A percentile compares a stretch with the other conserved stretches of the same genome.
Conservation (phyloP, 2,888 invertebrate species). For the Cordilura impudica region DNA sequence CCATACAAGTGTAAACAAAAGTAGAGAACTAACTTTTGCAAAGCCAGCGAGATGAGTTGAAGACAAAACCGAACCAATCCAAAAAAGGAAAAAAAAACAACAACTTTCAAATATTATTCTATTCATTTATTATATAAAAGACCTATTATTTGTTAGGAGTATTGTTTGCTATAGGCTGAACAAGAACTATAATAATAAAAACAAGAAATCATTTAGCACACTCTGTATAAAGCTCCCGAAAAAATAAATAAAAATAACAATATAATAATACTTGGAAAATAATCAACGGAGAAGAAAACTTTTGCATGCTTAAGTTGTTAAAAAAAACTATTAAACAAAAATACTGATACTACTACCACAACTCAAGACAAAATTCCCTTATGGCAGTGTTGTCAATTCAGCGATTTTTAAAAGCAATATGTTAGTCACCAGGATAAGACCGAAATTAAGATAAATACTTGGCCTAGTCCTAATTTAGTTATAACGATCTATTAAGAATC, state of each 20-base stretch:
- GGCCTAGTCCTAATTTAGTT: too few species aligned
- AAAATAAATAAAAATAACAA: neutral
- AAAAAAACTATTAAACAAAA: too few species aligned
- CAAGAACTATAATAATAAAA: neutral
- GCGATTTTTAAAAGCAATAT: too few species aligned
- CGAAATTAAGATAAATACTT: too few species aligned
- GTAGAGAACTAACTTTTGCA: neutral
- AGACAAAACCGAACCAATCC: neutral
- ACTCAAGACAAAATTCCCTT: too few species aligned
- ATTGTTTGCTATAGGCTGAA: neutral
- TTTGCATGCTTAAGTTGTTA: neutral
- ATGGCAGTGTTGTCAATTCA: too few species aligned
- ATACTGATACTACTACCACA: too few species aligned
- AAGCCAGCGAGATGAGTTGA: neutral
- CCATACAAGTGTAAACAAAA: constrained; percentile 2
- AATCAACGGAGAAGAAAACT: neutral
- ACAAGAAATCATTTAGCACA: neutral
- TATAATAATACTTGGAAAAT: neutral
- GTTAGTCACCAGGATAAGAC: too few species aligned
- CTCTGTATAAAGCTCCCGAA: neutral
- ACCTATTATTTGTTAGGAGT: neutral
- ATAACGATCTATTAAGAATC: too few species aligned
- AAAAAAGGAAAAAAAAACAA: neutral
- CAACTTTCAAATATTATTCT: constrained; percentile 5
- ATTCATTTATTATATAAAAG: neutral